Percentiles rank a stretch among this genome's conserved stretches.
Evolutionary conservation across 1,140 invertebrate species (phyloP).

Genomic region (Reticulitermes speratus): DNA sequence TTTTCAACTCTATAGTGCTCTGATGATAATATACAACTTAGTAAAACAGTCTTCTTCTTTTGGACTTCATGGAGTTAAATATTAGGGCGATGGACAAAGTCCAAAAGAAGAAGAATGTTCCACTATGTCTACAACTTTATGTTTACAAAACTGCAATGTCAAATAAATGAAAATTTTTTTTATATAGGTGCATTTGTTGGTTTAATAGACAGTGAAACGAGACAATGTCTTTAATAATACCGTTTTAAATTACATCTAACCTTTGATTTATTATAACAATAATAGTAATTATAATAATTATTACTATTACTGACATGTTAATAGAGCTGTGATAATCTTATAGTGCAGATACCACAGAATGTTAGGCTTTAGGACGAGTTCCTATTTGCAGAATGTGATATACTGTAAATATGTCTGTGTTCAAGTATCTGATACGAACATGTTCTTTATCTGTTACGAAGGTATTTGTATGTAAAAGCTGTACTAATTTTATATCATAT

Average conservation of each 20-base stretch:
- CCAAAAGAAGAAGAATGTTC: too few species aligned
- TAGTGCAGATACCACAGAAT: neutral
- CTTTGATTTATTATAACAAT: neutral
- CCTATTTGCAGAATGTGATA: constrained; percentile 12
- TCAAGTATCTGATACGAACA: neutral
- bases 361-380: neutral
- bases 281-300: too few species aligned
- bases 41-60: too few species aligned
- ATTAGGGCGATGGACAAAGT: too few species aligned
- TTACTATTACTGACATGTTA: neutral
- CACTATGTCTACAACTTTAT: neutral
- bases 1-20: too few species aligned
- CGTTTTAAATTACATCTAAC: neutral
- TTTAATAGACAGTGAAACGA: too few species aligned
- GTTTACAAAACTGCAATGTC: neutral
- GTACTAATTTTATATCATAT: neutral
- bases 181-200: too few species aligned
- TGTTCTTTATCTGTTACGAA: neutral
- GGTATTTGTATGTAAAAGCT: neutral
- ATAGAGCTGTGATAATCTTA: neutral
- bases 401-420: neutral
- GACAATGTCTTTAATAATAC: neutral
- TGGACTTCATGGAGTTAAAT: too few species aligned
- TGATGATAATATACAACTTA: too few species aligned
- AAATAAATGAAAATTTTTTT: too few species aligned